A percentile compares a stretch with the other conserved stretches of the same genome.
Evolutionary conservation across 2,797 vertebrate species (phyloP).

Genomic region (Bovichtus variegatus): DNA sequence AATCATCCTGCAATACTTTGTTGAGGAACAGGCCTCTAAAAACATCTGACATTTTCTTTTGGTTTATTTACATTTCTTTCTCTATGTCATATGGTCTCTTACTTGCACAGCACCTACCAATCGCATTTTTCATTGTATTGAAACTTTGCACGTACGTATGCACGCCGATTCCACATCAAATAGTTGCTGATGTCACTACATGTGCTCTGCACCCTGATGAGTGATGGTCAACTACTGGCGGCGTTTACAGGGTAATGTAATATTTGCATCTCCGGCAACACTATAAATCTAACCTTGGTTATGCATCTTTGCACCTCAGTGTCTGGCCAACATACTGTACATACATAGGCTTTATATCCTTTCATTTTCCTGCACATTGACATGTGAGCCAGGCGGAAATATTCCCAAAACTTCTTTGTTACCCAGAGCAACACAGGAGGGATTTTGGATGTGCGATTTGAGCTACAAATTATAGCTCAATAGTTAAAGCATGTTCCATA

Average conservation of each 20-base stretch:
- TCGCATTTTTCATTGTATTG: conserved; percentile 26
- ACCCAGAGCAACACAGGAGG: conserved; percentile 11
- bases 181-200: conserved; percentile 56
- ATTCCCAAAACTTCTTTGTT: conserved; percentile 49
- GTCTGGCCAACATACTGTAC: conserved; percentile 51
- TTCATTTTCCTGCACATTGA: conserved; percentile 47
- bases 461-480: conserved; percentile 26
- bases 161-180: conserved; percentile 51
- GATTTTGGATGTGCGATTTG: conserved; percentile 5
- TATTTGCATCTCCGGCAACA: conserved; percentile 66
- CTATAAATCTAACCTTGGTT: conserved; percentile 54
- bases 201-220: conserved; percentile 51
- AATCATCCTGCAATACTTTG: neutral
- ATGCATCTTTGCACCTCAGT: conserved; percentile 61
- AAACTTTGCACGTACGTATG: conserved; percentile 31
- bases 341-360: conserved; percentile 40
- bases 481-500: neutral
- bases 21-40: neutral
- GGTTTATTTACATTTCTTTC: neutral
- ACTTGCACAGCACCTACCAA: conserved; percentile 18
- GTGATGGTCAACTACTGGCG: conserved; percentile 49
- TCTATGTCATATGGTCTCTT: conserved; percentile 5
- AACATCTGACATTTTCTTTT: neutral
- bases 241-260: conserved; percentile 66
- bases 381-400: conserved; percentile 41